Evolutionary conservation across 2,113 vertebrate genomes (phyloP), one percentile per base, ranked within the genome.

Genomic region (Mirza zaza): DNA sequence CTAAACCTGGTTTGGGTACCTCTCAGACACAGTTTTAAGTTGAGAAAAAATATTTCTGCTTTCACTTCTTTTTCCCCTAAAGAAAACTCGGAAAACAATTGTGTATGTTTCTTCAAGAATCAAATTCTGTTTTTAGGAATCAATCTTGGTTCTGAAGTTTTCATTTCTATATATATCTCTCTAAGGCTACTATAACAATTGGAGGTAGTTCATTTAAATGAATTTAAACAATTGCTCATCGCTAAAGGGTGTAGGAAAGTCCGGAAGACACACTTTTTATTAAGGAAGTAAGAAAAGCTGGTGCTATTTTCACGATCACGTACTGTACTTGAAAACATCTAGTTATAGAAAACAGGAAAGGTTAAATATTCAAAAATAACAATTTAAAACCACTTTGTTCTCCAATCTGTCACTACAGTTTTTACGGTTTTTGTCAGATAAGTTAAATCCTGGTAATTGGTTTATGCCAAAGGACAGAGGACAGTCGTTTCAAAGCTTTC

Each of bases 401-500:
- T 95, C 76, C 70, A 97, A 97, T 84, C 68, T 97, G 73, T 98
- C 95, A 50, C 68, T 1, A 25, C 59, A 79, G 84, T 88, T 96
- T 94, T 57, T 57, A 57, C 7, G 55, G 18, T 57, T 57, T 57
- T 68, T 90, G 90, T 97, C 96, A 98, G 59, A 94, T 95, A 94
- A 7, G 0, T 90, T 96, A 97, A 97, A 85, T 36, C 67, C 57
- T 73, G 94, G 92, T 98, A 97, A 98, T 73, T 96, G 97, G 13
- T 97, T 98, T 98, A 96, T 96, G 97, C 73, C 86, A 87, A 65
- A 97, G 94, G 85, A 91, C 96, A 96, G 82, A 63, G 93, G 96
- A 95, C 94, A 90, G 93, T 97, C 94, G 95, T 97, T 97, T 97
- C 86, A 97, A 98, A 98, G 75, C 93, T 96, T 98, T 96, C 71